Evolutionary conservation across 1,140 invertebrate genomes (phyloP), one percentile per base, ranked within the genome.

Genomic region (Pinna nobilis): DNA sequence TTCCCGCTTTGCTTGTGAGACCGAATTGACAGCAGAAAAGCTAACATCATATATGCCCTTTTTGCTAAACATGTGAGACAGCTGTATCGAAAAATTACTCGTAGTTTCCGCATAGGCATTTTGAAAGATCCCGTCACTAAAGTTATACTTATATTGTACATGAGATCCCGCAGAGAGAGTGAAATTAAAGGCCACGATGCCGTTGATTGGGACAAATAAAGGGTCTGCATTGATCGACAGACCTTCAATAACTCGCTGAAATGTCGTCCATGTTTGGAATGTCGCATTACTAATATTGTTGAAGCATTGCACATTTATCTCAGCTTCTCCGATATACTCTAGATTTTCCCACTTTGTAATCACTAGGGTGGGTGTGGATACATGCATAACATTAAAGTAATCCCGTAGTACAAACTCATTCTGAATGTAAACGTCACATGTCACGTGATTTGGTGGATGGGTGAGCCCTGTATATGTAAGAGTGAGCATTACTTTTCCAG

Each of bases 231-330:
- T 33, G 4, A 79, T 57, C 2, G 20, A 51, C 1, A 78, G 49
- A 1, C 51, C 65, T n/a, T 65, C 35, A 20, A 82, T 69, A 1
- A 59, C 50, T 39, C 61, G 60, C 49, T 82, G 74, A 37, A 80
- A 55, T 4, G 63, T 47, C 18, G 79, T 67, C 61, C 49, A 70
- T 1, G 66, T 66, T n/a, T 39, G 55, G 2, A 82, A 47, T 0
- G 67, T 53, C 30, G 66, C 55, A 30, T 53, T 60, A 67, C 70
- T 78, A 15, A 82, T 35, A 18, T 65, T 57, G 41, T 82, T 82
- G 13, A 61, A 70, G 63, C 81, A 82, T 20, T 76, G 64, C 0
- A 82, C 53, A 18, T 55, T 39, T 13, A 82, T 61, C 18, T 61
- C 30, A 30, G 72, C 25, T 13, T 60, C 35, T 20, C 78, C 81